Percentiles rank a stretch among this genome's conserved stretches.
Conservation (phyloP, 1,140 invertebrate genomes). For the Pemphigus obesinymphae region DNA sequence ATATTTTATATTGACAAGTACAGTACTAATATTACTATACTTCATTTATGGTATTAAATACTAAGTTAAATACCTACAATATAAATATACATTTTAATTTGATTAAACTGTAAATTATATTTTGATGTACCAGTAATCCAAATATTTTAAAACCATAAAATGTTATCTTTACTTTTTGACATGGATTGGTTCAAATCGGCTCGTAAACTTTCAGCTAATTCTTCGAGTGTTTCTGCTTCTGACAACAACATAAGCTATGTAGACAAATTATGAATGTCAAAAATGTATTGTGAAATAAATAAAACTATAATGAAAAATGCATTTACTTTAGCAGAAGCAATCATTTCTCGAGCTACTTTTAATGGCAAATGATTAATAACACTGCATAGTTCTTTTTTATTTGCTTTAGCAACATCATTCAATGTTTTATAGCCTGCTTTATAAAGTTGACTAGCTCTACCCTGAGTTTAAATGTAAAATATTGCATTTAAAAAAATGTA, state of each 20-base stretch:
- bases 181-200: slow-evolving; percentile 45
- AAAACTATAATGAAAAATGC: slow-evolving; percentile 25
- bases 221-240: slow-evolving; percentile 71
- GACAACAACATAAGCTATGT: slow-evolving; percentile 68
- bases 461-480: slow-evolving; percentile 53
- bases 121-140: neutral
- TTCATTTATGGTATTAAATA: too few relatives aligned
- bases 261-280: neutral
- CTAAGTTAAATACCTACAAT: too few relatives aligned
- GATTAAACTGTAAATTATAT: neutral
- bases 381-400: slow-evolving; percentile 59
- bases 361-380: slow-evolving; percentile 66
- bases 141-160: slow-evolving; percentile 7
- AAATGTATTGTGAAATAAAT: neutral
- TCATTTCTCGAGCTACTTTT: slow-evolving; percentile 68
- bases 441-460: slow-evolving; percentile 75
- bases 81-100: neutral
- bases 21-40: too few relatives aligned
- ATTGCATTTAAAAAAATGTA: neutral
- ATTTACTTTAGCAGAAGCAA: slow-evolving; percentile 75
- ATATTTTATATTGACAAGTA: too few relatives aligned
- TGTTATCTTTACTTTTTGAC: slow-evolving; percentile 18
- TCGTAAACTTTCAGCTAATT: slow-evolving; percentile 69
- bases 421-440: slow-evolving; percentile 75
- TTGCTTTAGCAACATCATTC: slow-evolving; percentile 67